phyloP scores from a whole-genome alignment of 2,888 invertebrate species.

The Meiosimyza platycephala region DNA sequence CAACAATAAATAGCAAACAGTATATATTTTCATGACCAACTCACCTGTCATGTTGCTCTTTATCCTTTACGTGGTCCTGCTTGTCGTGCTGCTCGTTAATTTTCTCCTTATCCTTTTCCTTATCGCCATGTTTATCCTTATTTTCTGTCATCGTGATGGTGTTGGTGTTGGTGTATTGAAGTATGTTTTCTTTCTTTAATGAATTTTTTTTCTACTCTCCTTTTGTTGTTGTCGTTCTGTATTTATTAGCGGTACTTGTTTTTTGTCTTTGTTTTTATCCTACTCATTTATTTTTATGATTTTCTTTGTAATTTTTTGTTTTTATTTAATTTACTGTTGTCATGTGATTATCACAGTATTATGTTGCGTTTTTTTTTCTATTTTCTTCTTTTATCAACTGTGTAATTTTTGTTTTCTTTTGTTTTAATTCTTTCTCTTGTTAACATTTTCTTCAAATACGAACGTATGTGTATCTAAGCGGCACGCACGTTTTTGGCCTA shows the following conservation, averaged over 20 bases:
- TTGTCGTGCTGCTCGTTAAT: conserved; percentile 5
- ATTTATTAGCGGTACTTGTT: background rate
- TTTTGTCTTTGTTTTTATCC: background rate
- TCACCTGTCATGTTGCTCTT: conserved; percentile 40
- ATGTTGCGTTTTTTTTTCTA: too few species aligned
- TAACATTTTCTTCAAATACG: too few species aligned
- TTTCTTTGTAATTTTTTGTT: background rate
- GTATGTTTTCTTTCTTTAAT: background rate
- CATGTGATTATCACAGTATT: conserved; percentile 4
- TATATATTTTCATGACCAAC: conserved; percentile 1
- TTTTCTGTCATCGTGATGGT: conserved; percentile 47
- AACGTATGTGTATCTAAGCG: too few species aligned
- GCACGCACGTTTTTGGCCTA: too few species aligned
- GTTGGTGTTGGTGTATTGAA: too few species aligned
- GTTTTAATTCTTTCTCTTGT: too few species aligned
- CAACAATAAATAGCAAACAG: background rate
- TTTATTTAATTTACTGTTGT: conserved; percentile 9
- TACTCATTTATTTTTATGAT: background rate
- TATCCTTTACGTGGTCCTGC: conserved; percentile 38
- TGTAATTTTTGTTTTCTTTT: too few species aligned
- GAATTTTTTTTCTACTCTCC: background rate
- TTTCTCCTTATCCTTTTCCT: conserved; percentile 40
- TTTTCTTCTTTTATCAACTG: too few species aligned
- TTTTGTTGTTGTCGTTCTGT: background rate
- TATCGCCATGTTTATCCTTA: conserved; percentile 45